Conservation (phyloP, 2,113 vertebrate genomes). For the Emydocephalus ijimae region DNA sequence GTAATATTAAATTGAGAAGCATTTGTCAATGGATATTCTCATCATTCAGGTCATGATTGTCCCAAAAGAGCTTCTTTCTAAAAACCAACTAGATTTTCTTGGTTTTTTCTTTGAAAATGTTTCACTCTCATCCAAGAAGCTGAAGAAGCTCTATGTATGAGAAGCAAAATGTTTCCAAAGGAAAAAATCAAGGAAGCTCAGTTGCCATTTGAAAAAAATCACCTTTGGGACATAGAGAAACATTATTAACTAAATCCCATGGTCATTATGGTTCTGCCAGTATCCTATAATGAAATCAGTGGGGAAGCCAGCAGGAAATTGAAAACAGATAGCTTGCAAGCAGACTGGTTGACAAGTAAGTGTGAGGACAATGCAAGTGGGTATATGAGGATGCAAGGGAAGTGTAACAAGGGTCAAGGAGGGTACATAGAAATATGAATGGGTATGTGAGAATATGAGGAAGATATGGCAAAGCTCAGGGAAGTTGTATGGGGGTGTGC, state of each 20-base stretch:
- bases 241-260: background rate
- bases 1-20: background rate
- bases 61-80: background rate
- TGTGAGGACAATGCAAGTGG: background rate
- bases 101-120: background rate
- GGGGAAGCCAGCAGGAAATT: background rate
- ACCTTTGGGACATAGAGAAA: background rate
- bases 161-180: background rate
- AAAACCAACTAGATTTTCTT: background rate
- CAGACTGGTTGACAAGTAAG: background rate
- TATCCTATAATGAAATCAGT: background rate
- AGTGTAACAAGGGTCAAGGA: background rate
- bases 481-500: background rate
- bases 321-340: background rate
- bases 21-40: background rate
- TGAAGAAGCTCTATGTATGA: background rate
- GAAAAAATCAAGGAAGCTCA: background rate
- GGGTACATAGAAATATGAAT: background rate
- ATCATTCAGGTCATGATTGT: background rate
- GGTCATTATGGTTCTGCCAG: background rate
- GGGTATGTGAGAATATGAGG: background rate
- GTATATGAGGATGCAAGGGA: background rate
- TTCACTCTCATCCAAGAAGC: background rate
- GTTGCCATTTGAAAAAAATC: background rate
- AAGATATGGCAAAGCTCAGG: background rate